Conservation (phyloP, 1,140 invertebrate species). For the Drosophila ambigua region DNA sequence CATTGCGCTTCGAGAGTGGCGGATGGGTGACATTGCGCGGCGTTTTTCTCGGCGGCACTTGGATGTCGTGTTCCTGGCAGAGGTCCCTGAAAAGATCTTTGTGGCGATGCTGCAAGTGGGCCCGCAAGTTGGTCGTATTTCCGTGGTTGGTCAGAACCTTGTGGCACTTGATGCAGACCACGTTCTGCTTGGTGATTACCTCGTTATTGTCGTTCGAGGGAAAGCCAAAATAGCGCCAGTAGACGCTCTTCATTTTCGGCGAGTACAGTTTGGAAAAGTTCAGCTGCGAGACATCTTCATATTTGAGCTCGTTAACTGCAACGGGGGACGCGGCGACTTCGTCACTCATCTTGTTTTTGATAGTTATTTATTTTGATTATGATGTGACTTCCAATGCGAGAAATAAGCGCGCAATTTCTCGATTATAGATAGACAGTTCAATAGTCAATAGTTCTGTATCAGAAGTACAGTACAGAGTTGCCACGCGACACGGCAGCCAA, state of each 20-base stretch:
- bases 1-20: slow-evolving; percentile 67
- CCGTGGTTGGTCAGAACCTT: slow-evolving; percentile 87
- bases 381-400: slow-evolving; percentile 49
- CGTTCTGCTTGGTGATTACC: slow-evolving; percentile 87
- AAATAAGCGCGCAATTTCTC: slow-evolving; percentile 80
- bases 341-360: slow-evolving; percentile 54
- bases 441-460: slow-evolving; percentile 80
- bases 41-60: slow-evolving; percentile 74
- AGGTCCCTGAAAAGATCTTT: slow-evolving; percentile 75
- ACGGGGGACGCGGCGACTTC: slow-evolving; percentile 61
- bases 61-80: slow-evolving; percentile 75
- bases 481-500: slow-evolving; percentile 62
- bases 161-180: slow-evolving; percentile 87
- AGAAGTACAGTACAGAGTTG: slow-evolving; percentile 77
- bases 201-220: slow-evolving; percentile 86
- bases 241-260: slow-evolving; percentile 86
- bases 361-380: slow-evolving; percentile 25
- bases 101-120: slow-evolving; percentile 87
- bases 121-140: slow-evolving; percentile 87
- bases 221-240: slow-evolving; percentile 88
- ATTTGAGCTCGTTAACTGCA: slow-evolving; percentile 59
- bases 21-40: slow-evolving; percentile 67
- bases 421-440: slow-evolving; percentile 69
- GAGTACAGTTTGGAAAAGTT: slow-evolving; percentile 80
- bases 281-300: slow-evolving; percentile 70